Percentiles rank a stretch among this genome's conserved stretches.
Evolutionary conservation across 2,797 vertebrate genomes (phyloP).

Genomic region (Corythornis leucogaster): DNA sequence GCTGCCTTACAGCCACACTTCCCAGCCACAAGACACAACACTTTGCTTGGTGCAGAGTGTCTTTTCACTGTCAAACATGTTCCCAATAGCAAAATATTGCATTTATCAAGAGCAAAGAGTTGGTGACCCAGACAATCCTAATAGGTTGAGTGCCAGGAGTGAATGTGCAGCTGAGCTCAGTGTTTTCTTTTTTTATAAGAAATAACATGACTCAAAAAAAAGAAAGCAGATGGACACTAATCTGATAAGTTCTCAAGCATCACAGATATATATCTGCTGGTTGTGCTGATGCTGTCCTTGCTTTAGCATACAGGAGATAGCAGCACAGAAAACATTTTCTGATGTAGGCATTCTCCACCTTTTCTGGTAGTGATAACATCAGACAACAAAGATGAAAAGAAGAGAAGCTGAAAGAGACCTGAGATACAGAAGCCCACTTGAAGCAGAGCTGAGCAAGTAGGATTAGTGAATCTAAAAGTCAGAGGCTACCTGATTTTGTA

Average conservation of each 20-base stretch:
- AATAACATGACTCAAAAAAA: not conserved
- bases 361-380: not conserved
- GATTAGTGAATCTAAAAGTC: not conserved
- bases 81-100: not conserved
- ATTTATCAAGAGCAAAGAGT: not conserved
- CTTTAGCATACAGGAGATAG: not conserved
- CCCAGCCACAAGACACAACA: not conserved
- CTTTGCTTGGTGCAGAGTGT: not conserved
- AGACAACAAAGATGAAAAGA: not conserved
- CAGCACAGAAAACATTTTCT: not conserved
- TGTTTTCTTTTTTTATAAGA: not conserved
- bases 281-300: not conserved
- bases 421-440: not conserved
- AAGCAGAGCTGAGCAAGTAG: not conserved
- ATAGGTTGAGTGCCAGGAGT: not conserved
- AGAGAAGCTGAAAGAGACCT: not conserved
- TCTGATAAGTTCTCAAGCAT: not conserved
- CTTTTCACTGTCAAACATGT: not conserved
- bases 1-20: not conserved
- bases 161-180: not conserved
- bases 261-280: not conserved
- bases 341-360: not conserved
- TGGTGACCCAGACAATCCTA: not conserved
- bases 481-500: not conserved
- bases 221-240: slow-evolving; percentile 11